These are phyloP conservation scores for Acrobasis consociella DNA, from an alignment of 2,888 invertebrate genomes.

Conservation along the genomic window DNA sequence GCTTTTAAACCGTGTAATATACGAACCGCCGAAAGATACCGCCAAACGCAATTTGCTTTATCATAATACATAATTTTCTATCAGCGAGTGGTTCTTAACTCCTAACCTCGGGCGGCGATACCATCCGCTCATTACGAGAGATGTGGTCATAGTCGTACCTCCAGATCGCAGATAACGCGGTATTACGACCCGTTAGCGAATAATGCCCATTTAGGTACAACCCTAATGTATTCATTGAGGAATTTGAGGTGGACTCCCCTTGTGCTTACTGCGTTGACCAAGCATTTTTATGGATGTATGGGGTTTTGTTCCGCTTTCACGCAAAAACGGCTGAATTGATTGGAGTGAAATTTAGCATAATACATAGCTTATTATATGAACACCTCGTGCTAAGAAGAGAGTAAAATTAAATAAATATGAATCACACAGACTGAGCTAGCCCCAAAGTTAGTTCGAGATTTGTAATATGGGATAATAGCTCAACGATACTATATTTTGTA, in stretches of 20 bases:
- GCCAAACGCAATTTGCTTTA: slow-evolving; percentile 25
- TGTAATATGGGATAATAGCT: no score
- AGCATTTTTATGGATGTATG: no score
- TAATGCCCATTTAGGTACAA: slow-evolving; percentile 37
- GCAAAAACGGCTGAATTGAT: no score
- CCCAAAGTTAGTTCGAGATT: no score
- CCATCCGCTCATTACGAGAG: slow-evolving; percentile 21
- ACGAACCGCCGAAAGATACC: slow-evolving; percentile 4
- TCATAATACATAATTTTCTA: slow-evolving; percentile 23
- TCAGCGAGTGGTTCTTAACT: slow-evolving; percentile 20
- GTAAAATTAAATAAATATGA: no score
- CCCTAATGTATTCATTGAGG: slow-evolving; percentile 23
- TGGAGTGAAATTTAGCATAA: no score
- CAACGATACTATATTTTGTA: no score
- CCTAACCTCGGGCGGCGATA: slow-evolving; percentile 21
- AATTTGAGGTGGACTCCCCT: slow-evolving; percentile 15
- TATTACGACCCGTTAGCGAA: slow-evolving; percentile 44
- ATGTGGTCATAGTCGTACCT: slow-evolving; percentile 28
- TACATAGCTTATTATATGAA: no score
- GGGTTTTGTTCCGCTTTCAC: no score
- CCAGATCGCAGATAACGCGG: slow-evolving; percentile 42
- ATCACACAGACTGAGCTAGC: no score
- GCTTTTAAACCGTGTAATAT: background rate
- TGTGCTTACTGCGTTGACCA: background rate
- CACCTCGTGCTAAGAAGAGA: no score